A percentile compares a stretch with the other conserved stretches of the same genome.
These are phyloP conservation scores for Axis porcinus DNA, from an alignment of 2,113 vertebrate species.

Conservation along the genomic window DNA sequence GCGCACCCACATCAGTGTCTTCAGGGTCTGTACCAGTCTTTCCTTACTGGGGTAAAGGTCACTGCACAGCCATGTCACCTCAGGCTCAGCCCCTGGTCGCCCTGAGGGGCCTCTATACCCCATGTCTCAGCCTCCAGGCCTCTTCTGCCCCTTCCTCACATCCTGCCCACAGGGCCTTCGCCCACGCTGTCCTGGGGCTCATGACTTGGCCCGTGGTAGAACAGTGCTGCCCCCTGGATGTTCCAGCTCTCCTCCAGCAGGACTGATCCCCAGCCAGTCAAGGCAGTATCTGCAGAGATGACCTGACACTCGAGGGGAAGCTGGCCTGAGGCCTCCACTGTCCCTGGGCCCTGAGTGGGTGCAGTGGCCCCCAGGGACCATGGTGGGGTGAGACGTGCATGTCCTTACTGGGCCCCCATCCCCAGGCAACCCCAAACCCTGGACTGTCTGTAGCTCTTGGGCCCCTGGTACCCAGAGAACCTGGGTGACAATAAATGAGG, in stretches of 20 bases:
- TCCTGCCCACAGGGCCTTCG: not conserved
- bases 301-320: not conserved
- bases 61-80: not conserved
- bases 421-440: not conserved
- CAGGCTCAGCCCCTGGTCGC: not conserved
- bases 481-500: not conserved
- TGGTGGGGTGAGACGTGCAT: not conserved
- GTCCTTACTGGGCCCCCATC: not conserved
- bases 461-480: not conserved
- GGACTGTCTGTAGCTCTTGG: not conserved
- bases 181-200: no score
- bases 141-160: not conserved
- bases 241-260: not conserved
- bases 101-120: not conserved
- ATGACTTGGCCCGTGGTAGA: fast-evolving
- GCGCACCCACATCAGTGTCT: not conserved
- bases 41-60: not conserved
- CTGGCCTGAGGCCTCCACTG: not conserved
- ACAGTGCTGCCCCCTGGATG: no score
- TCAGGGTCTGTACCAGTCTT: not conserved
- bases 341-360: not conserved
- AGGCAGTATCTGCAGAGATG: not conserved
- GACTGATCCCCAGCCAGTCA: not conserved
- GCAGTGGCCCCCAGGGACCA: not conserved
- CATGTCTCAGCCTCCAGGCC: not conserved